Evolutionary conservation across 2,113 vertebrate species (phyloP), one percentile per base, ranked within the genome.

Genomic region (Bubalus kerabau): DNA sequence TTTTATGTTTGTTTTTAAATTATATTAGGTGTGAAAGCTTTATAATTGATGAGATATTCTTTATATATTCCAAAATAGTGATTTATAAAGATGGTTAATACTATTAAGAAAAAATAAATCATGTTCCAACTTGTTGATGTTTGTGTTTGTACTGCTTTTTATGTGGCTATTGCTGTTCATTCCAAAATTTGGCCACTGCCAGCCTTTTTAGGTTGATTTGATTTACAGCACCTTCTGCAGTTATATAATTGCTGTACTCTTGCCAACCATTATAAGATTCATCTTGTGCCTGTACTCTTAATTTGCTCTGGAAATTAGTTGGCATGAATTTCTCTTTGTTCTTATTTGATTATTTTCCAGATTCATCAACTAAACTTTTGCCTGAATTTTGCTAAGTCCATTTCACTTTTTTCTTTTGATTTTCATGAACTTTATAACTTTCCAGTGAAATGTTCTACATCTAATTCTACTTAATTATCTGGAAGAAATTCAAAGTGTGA

Each of bases 241-340:
- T 74, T 87, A 30, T 16, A 3, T 74, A 54, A 95, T 48, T 74
- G 59, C 50, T 48, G n/a, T 81, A n/a, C 11, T 57, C 36, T 46
- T 64, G 87, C 12, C 57, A 52, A 56, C 6, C 24, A 56, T 48
- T 76, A 3, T 30, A 54, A 59, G 40, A 88, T 81, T 85, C 4
- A 94, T 81, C 48, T 36, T 86, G 40, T 57, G 40, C 30, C n/a
- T 81, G 50, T 13, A 52, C 28, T 74, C 23, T 57, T 84, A 84
- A 96, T 96, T 88, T 81, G 23, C 83, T 84, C 92, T 90, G 84
- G 67, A 97, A 92, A 97, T 90, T 95, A 95, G 32, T 60, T 97
- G 92, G 71, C 94, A 54, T 7, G 10, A 17, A 24, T 83, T 76
- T 48, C 43, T 91, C 9, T 48, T 74, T 87, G 40, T 59, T 71